phyloP scores from a whole-genome alignment of 1,140 invertebrate species.

The Hylaeus anthracinus region DNA sequence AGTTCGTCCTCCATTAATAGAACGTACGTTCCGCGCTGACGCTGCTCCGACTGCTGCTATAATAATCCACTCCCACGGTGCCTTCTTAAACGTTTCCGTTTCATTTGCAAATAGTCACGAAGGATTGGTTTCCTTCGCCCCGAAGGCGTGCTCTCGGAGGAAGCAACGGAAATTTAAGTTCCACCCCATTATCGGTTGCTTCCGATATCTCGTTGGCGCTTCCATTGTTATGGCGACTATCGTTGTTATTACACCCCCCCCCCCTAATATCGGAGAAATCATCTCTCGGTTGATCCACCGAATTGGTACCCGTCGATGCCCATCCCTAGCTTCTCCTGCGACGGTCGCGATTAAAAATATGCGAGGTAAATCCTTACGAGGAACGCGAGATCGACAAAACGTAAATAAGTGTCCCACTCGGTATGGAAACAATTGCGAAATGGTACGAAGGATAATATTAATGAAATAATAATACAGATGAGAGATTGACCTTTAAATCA shows the following conservation, averaged over 20 bases:
- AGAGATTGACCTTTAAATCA: too few species aligned
- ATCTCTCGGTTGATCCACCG: background rate
- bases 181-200: constrained; percentile 57
- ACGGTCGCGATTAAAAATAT: background rate
- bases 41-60: background rate
- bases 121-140: constrained; percentile 42
- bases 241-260: constrained; percentile 43
- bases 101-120: constrained; percentile 48
- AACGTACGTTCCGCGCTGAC: constrained; percentile 5
- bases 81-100: constrained; percentile 39
- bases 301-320: background rate
- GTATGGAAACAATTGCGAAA: too few species aligned
- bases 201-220: constrained; percentile 57
- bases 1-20: constrained; percentile 9
- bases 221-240: constrained; percentile 48
- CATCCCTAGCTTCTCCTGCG: background rate
- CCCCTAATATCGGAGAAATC: constrained; percentile 47
- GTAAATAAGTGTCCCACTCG: too few species aligned
- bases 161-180: constrained; percentile 61
- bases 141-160: constrained; percentile 7
- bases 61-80: constrained; percentile 19
- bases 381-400: too few species aligned
- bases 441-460: too few species aligned
- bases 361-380: too few species aligned
- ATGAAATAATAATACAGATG: too few species aligned